Evolutionary conservation across 1,140 invertebrate genomes (phyloP).

Genomic region (Grapholita molesta): DNA sequence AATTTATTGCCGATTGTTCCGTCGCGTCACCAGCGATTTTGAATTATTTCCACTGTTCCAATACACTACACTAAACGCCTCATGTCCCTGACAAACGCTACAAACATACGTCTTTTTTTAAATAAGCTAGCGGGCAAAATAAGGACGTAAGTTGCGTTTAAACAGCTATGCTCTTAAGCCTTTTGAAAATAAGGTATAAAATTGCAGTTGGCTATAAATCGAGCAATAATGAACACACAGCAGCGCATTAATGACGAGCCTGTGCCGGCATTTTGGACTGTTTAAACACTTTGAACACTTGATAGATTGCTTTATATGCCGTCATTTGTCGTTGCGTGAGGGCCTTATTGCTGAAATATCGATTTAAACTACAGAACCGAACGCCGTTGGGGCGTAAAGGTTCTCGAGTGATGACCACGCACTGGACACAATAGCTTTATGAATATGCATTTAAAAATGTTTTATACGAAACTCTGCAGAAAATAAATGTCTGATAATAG

Average conservation of each 20-base stretch:
- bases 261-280: background rate
- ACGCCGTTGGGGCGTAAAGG: too few species aligned
- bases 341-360: background rate
- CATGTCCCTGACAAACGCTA: background rate
- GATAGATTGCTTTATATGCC: background rate
- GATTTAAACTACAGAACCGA: too few species aligned
- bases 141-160: background rate
- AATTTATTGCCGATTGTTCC: slow-evolving; percentile 7
- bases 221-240: background rate
- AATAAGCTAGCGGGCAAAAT: background rate
- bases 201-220: background rate
- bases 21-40: background rate
- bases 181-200: background rate
- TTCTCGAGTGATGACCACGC: too few species aligned
- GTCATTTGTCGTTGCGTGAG: background rate
- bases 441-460: too few species aligned
- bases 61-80: background rate
- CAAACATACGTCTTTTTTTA: background rate
- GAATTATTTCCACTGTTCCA: background rate
- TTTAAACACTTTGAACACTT: background rate
- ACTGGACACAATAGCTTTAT: too few species aligned
- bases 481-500: background rate
- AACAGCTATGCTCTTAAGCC: background rate
- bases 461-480: too few species aligned
- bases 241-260: background rate